phyloP scores from a whole-genome alignment of 2,888 invertebrate genomes.

The Eupithecia pulchellata region DNA sequence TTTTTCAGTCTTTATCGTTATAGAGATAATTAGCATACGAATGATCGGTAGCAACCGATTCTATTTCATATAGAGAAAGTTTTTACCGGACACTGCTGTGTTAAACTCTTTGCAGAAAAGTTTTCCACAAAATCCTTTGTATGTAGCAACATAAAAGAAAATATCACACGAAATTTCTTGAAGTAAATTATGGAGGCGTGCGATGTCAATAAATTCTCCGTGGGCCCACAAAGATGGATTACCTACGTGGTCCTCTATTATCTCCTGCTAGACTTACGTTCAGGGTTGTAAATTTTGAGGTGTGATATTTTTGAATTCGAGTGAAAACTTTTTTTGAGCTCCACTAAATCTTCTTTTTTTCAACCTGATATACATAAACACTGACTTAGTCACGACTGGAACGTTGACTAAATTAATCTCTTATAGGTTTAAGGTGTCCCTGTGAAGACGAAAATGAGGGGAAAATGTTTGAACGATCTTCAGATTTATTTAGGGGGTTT shows the following conservation, averaged over 20 bases:
- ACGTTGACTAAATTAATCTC: not conserved
- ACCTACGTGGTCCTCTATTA: conserved; percentile 9
- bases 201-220: conserved; percentile 15
- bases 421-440: no score
- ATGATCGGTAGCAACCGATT: no score
- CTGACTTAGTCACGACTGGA: not conserved
- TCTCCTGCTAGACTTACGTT: conserved; percentile 1
- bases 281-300: not conserved
- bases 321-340: not conserved
- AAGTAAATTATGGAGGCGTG: conserved; percentile 12
- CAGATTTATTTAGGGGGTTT: no score
- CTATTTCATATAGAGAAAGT: no score
- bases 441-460: no score
- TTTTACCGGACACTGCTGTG: not conserved
- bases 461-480: no score
- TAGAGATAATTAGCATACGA: no score
- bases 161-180: conserved; percentile 8
- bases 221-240: conserved; percentile 12
- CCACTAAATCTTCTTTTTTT: not conserved
- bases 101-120: not conserved
- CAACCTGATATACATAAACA: not conserved
- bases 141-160: conserved; percentile 3
- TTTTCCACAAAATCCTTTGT: not conserved
- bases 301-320: not conserved
- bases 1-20: no score